Percentiles rank a stretch among this genome's conserved stretches.
Evolutionary conservation across 1,140 invertebrate species (phyloP).

Genomic region (Cephus cinctus): DNA sequence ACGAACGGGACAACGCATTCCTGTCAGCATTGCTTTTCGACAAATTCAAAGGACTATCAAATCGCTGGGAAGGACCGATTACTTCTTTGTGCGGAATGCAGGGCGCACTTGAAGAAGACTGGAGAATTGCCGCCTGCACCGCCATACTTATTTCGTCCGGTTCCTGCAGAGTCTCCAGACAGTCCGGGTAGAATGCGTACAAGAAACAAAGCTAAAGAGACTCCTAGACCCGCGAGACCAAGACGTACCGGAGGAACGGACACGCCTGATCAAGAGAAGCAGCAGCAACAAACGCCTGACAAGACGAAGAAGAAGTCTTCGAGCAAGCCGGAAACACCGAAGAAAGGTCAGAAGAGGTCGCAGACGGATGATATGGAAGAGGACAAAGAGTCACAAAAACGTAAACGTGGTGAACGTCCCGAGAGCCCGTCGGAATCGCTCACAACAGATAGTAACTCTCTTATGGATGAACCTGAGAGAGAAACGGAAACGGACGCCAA

Average conservation of each 20-base stretch:
- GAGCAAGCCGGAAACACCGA: slow-evolving; percentile 67
- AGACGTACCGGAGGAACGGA: slow-evolving; percentile 68
- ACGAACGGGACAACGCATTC: slow-evolving; percentile 51
- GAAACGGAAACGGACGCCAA: slow-evolving; percentile 51
- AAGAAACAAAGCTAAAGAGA: slow-evolving; percentile 80
- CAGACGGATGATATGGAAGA: slow-evolving; percentile 65
- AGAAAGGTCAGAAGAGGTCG: slow-evolving; percentile 72
- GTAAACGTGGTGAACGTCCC: slow-evolving; percentile 62
- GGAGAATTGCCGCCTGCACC: slow-evolving; percentile 72
- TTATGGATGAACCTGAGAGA: slow-evolving; percentile 72
- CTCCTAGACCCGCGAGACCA: slow-evolving; percentile 64
- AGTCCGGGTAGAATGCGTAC: slow-evolving; percentile 86
- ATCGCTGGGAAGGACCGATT: slow-evolving; percentile 75
- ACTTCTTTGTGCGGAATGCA: slow-evolving; percentile 80
- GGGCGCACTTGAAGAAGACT: slow-evolving; percentile 79
- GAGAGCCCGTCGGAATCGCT: slow-evolving; percentile 79
- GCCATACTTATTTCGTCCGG: slow-evolving; percentile 72
- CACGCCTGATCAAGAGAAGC: slow-evolving; percentile 69
- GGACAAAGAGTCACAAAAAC: slow-evolving; percentile 69
- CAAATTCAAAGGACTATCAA: slow-evolving; percentile 68
- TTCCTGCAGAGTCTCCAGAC: slow-evolving; percentile 73
- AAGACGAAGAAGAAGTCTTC: slow-evolving; percentile 66
- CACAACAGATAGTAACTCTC: slow-evolving; percentile 76
- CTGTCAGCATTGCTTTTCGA: slow-evolving; percentile 54
- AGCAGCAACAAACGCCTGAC: slow-evolving; percentile 45